These are phyloP conservation scores for Perdita meconis DNA, from an alignment of 2,888 invertebrate genomes.

Conservation along the genomic window DNA sequence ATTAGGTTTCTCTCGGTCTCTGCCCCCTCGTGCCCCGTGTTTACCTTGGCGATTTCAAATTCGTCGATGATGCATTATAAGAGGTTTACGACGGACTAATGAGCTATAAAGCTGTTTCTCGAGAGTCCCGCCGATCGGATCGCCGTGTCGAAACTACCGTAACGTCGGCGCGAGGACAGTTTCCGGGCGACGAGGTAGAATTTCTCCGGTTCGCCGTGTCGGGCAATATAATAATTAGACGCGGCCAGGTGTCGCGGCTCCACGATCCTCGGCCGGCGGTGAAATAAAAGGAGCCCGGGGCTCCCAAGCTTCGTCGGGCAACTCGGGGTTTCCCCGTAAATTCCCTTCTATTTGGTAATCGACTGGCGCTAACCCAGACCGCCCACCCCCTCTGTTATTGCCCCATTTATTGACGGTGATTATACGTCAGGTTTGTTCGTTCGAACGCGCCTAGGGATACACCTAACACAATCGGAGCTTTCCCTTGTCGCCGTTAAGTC, in stretches of 20 bases:
- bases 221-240: constrained; percentile 41
- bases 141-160: constrained; percentile 8
- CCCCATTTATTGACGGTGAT: constrained; percentile 36
- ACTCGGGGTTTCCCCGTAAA: constrained; percentile 30
- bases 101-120: constrained; percentile 23
- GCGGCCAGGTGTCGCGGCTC: constrained; percentile 27
- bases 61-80: constrained; percentile 42
- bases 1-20: not conserved
- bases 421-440: constrained; percentile 38
- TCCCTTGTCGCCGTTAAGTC: constrained; percentile 5
- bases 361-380: constrained; percentile 40
- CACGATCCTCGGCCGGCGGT: constrained; percentile 3
- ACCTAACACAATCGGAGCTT: constrained; percentile 5
- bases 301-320: too few species aligned
- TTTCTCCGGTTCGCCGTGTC: not conserved
- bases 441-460: not conserved
- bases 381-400: constrained; percentile 20
- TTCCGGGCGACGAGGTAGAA: constrained; percentile 7
- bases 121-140: not conserved
- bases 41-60: constrained; percentile 34
- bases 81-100: constrained; percentile 42
- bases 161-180: not conserved
- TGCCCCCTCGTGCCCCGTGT: constrained; percentile 13
- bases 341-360: constrained; percentile 17
- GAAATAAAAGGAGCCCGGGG: not conserved